Evolutionary conservation across 2,888 invertebrate genomes (phyloP).

Genomic region (Acrocyrtus sp.): DNA sequence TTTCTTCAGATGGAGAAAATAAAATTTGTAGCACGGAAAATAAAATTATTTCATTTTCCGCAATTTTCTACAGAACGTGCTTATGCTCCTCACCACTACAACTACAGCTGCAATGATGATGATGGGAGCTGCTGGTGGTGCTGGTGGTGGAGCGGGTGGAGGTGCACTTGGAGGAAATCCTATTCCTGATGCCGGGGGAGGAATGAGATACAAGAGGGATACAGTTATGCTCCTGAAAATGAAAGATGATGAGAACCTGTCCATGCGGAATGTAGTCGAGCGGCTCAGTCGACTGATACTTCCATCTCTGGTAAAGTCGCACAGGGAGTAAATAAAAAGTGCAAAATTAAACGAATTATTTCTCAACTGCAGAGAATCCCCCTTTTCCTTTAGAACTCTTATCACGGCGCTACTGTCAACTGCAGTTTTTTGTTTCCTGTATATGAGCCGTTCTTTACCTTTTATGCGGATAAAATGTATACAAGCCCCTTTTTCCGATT

Average conservation of each 20-base stretch:
- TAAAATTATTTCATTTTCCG: not conserved
- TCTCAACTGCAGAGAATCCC: too few relatives aligned
- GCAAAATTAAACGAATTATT: too few relatives aligned
- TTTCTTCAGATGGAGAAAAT: not conserved
- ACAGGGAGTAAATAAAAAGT: too few relatives aligned
- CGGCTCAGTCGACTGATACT: constrained; percentile 46
- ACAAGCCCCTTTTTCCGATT: too few relatives aligned
- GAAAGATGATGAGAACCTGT: constrained; percentile 1
- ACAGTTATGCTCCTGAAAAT: constrained; percentile 27
- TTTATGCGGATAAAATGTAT: too few relatives aligned
- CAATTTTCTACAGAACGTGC: constrained; percentile 51
- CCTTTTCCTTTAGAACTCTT: too few relatives aligned
- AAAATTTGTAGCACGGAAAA: not conserved
- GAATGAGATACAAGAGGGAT: constrained; percentile 17
- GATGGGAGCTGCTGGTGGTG: too few relatives aligned
- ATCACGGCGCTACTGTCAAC: too few relatives aligned
- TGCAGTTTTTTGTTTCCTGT: too few relatives aligned
- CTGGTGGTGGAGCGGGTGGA: not conserved
- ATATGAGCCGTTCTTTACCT: too few relatives aligned
- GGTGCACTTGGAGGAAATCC: constrained; percentile 4
- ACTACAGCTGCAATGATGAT: too few relatives aligned
- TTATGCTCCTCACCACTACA: constrained; percentile 47
- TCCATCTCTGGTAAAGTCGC: constrained; percentile 52
- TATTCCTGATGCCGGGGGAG: not conserved
- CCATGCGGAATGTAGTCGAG: constrained; percentile 26